These are phyloP conservation scores for Psittacula cyanocephala DNA, from an alignment of 2,113 vertebrate genomes.

Conservation along the genomic window DNA sequence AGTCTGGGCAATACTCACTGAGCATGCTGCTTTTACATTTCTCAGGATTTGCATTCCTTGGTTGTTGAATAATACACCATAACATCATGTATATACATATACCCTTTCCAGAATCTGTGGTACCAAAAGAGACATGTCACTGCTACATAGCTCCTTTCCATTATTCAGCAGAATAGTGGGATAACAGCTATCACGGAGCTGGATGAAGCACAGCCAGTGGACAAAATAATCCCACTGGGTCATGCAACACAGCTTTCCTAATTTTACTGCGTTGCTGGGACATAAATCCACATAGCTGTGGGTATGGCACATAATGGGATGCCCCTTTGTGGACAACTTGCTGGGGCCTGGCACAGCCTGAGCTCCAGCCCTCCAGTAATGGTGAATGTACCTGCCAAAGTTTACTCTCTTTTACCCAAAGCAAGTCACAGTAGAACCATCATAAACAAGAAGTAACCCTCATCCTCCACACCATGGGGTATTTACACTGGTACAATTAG, in stretches of 20 bases:
- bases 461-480: neutral
- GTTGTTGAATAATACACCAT: neutral
- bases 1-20: neutral
- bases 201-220: neutral
- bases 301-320: neutral
- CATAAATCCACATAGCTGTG: rapidly evolving
- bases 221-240: neutral
- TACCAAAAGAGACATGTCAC: rapidly evolving
- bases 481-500: neutral
- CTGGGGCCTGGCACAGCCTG: neutral
- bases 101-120: neutral
- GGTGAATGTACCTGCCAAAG: neutral
- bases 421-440: rapidly evolving
- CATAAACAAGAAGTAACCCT: neutral
- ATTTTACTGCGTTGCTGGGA: neutral
- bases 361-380: rapidly evolving
- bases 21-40: neutral
- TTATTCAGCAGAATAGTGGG: neutral
- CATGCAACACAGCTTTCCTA: neutral
- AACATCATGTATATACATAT: neutral
- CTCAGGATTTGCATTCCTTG: neutral
- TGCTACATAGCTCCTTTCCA: neutral
- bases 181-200: neutral
- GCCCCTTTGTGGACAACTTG: neutral
- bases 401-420: neutral